Evolutionary conservation across 2,888 invertebrate species (phyloP), one percentile per base, ranked within the genome.

Genomic region (Ecliptopera silaceata): DNA sequence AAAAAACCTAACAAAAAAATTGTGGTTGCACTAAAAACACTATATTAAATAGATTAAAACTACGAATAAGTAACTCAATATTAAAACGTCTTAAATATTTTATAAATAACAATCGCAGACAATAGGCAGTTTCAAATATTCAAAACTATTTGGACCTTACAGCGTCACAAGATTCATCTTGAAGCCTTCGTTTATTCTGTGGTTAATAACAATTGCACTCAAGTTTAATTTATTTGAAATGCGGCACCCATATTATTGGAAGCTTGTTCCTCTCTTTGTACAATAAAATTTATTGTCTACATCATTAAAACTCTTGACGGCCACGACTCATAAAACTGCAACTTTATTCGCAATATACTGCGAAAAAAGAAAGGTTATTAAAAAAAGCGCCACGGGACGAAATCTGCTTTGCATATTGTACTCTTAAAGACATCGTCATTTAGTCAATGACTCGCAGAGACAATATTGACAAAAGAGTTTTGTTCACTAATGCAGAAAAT

Each of bases 401-500:
- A 64, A 65, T 63, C 68, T 70, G 66, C 78, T 82, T 84, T 79
- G 68, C 77, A 79, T 83, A 77, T 75, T 72, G 75, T 75, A 72
- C 78, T 79, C 74, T 75, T 12, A 70, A 67, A 68, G 70, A 68
- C 69, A 66, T 63, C 68, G 78, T 80, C 79, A 80, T 80, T 81
- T 81, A 76, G 70, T 70, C 80, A 82, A 82, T 82, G 81, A 82
- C 68, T 80, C 78, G 78, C 68, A 70, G 66, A 80, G 80, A 79
- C 85, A 84, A 87, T 87, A 88, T 89, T 89, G 88, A 88, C 87
- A 86, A 88, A 86, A 83, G 82, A 80, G 79, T 80, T 75, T 79
- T 72, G 80, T 71, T 77, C 76, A 72, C 80, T 84, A 83, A 86
- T 86, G 85, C 82, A 83, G 82, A 83, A 86, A 86, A 87, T 87